Conservation (phyloP, 1,140 invertebrate species). For the Tribolium madens region DNA sequence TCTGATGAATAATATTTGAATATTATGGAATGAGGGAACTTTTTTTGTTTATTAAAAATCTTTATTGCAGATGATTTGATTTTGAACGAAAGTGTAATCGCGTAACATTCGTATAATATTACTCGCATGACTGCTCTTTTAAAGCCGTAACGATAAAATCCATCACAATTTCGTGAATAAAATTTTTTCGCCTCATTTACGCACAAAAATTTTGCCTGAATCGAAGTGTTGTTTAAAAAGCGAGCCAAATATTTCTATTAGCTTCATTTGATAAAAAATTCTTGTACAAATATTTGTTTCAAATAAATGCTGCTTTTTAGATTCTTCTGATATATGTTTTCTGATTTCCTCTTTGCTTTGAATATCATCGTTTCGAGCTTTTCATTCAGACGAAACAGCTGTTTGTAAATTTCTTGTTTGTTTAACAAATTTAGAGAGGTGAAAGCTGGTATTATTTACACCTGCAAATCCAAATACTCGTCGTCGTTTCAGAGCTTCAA, state of each 20-base stretch:
- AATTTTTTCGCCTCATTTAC: constrained; percentile 20
- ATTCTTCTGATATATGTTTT: background rate
- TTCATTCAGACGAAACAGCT: constrained; percentile 16
- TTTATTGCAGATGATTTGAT: background rate
- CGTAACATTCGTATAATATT: background rate
- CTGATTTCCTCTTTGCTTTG: constrained; percentile 9
- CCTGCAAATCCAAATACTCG: constrained; percentile 4
- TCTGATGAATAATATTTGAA: constrained; percentile 61
- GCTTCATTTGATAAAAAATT: background rate
- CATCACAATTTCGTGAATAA: background rate
- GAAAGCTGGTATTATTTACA: constrained; percentile 23
- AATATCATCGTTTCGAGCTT: background rate
- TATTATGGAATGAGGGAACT: constrained; percentile 46
- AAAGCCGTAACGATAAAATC: background rate
- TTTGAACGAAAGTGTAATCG: no score
- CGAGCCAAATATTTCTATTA: background rate
- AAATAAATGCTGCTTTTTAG: background rate
- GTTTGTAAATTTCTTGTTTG: constrained; percentile 7
- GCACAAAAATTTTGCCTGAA: background rate
- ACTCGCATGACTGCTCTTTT: background rate
- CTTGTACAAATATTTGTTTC: background rate
- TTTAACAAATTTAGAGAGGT: constrained; percentile 33
- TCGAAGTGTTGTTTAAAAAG: constrained; percentile 9
- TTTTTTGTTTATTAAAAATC: background rate
- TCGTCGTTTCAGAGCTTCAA: background rate